phyloP scores from a whole-genome alignment of 2,113 vertebrate species.

The Eira barbara region DNA sequence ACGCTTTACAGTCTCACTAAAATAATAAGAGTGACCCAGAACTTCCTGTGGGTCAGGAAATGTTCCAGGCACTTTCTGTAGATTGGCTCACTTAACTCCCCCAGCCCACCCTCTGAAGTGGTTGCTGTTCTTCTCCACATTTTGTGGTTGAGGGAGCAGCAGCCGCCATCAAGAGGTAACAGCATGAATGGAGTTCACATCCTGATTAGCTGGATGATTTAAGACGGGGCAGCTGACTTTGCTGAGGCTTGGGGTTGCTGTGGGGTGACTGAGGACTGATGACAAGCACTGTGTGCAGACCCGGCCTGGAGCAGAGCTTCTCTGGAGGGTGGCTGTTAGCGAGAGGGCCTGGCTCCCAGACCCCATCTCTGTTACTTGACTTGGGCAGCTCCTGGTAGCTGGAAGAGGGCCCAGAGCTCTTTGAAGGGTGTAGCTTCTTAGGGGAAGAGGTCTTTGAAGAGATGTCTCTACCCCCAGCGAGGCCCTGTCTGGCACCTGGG shows the following conservation, averaged over 20 bases:
- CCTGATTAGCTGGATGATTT: not conserved
- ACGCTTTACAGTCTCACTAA: accelerated
- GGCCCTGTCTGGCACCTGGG: not conserved
- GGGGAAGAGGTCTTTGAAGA: not conserved
- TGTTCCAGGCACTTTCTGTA: not conserved
- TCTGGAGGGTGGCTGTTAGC: not conserved
- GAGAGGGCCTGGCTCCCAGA: not conserved
- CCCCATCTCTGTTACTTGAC: not conserved
- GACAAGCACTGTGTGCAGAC: not conserved
- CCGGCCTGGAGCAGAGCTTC: not conserved
- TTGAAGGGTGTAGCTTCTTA: not conserved
- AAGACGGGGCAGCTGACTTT: not conserved
- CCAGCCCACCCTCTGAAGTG: not conserved
- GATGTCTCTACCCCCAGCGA: not conserved
- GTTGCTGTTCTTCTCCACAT: not conserved
- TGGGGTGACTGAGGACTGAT: not conserved
- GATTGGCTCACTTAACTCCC: not conserved
- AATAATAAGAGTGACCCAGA: not conserved
- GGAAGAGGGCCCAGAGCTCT: not conserved
- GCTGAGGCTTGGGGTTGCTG: not conserved
- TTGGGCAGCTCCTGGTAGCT: not conserved
- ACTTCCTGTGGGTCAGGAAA: not conserved
- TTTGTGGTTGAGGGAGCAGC: not conserved
- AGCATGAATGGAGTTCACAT: not conserved
- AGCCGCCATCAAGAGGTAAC: not conserved